phyloP scores from a whole-genome alignment of 2,113 vertebrate genomes.

The Indicator maculatus region DNA sequence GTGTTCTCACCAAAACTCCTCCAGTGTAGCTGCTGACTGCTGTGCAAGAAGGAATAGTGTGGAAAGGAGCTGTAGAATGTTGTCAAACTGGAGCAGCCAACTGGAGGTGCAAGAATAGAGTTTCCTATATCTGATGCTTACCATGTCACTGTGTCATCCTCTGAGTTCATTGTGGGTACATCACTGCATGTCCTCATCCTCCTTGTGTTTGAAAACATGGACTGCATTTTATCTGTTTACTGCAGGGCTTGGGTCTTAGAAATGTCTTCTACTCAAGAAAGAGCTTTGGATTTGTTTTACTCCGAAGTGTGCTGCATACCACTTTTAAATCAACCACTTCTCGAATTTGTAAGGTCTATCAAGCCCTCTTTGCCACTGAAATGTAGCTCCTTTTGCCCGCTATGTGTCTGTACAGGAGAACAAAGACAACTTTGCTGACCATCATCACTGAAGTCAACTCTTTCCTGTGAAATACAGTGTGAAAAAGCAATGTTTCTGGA shows the following conservation, averaged over 20 bases:
- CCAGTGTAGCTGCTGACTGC: accelerated
- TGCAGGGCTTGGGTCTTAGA: not conserved
- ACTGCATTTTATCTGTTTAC: not conserved
- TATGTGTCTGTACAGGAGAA: not conserved
- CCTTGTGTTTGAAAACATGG: not conserved
- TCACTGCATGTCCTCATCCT: not conserved
- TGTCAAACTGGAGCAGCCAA: not conserved
- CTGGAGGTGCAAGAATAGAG: not conserved
- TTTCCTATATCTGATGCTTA: not conserved
- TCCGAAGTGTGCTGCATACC: not conserved
- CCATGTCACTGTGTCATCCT: accelerated
- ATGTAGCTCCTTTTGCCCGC: not conserved
- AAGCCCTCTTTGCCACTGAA: not conserved
- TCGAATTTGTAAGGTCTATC: not conserved
- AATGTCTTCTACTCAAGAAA: not conserved
- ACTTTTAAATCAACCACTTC: not conserved
- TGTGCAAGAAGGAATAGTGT: accelerated
- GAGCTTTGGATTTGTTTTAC: not conserved
- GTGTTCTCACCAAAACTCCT: not conserved
- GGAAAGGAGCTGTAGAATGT: not conserved
- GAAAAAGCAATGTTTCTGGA: not conserved
- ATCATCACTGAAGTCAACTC: not conserved
- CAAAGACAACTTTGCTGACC: not conserved
- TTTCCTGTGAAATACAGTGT: conserved; percentile 15
- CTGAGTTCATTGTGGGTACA: not conserved